Base-by-base conservation (phyloP, 2,888 invertebrate genomes). In the Synanthedon myopaeformis region DNA sequence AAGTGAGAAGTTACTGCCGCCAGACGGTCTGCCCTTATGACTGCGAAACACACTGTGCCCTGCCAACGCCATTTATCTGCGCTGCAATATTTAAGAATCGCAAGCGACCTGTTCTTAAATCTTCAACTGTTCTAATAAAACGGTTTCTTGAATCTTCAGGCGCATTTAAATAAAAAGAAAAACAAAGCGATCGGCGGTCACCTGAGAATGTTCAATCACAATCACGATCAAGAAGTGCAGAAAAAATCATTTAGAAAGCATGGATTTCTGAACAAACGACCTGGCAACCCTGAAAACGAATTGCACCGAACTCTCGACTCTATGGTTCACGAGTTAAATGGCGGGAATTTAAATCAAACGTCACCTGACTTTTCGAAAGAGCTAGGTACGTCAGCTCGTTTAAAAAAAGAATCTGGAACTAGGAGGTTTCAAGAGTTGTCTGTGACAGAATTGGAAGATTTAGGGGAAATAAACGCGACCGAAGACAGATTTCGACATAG, bases 401-500 rank as follows among this genome's bases (percentile, higher is more conserved):
- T 70, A 3, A 76, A 76, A 0, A 76, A 77, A 59, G 63, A 65
- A 4, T 56, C 80, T 0, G 81, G 80, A 62, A 81, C 80, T 1
- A 82, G 72, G 48, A 72, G 68, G 53, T 76, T 79, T 13, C 82
- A 73, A 23, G 83, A 87, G 54, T 61, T 86, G 0, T 67, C 75
- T 0, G 74, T 67, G 0, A 62, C 59, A 0, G 79, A 87, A 56
- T 60, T 86, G 11, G 66, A 79, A n/a, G 72, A 79, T 8, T 65
- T 81, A 19, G 82, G 76, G 0, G 69, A 77, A 54, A 66, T 86
- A 0, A 82, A 76, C 54, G 78, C 80, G 0, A 76, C 58, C 49
- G 70, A 84, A 61, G 82, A 84, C 51, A 63, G 86, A 28, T 84
- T 85, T 60, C 64, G 86, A 11, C 69, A 82, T 61, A 65, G 79